Conservation (phyloP, 2,797 vertebrate species). For the Buceros bicornis region DNA sequence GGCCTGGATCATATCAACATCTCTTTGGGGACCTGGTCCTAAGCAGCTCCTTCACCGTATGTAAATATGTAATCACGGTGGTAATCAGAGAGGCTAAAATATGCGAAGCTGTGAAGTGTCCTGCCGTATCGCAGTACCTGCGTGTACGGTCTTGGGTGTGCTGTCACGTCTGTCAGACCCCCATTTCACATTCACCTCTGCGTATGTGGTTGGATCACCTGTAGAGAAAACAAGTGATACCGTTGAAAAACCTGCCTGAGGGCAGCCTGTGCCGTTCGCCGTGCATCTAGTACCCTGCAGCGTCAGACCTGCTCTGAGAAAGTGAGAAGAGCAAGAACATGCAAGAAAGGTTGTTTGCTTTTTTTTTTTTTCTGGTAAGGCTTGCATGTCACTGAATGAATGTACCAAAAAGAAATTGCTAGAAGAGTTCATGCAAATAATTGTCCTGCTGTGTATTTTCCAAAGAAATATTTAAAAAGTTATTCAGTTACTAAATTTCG, state of each 20-base stretch:
- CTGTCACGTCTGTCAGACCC: background rate
- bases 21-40: too few species aligned
- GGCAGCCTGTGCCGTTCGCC: background rate
- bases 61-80: background rate
- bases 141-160: background rate
- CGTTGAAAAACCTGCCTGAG: background rate
- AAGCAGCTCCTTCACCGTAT: background rate
- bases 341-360: rapidly evolving
- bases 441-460: background rate
- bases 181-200: background rate
- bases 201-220: background rate
- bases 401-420: background rate
- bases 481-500: background rate
- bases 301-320: background rate
- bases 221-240: background rate
- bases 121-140: background rate
- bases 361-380: background rate
- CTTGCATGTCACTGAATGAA: background rate
- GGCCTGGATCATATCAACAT: background rate
- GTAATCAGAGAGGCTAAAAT: background rate
- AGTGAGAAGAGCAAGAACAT: background rate
- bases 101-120: background rate
- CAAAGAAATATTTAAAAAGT: background rate
- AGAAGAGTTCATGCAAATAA: background rate
- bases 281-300: background rate